phyloP scores from a whole-genome alignment of 1,140 invertebrate genomes.

The Zaprionus vittiger region DNA sequence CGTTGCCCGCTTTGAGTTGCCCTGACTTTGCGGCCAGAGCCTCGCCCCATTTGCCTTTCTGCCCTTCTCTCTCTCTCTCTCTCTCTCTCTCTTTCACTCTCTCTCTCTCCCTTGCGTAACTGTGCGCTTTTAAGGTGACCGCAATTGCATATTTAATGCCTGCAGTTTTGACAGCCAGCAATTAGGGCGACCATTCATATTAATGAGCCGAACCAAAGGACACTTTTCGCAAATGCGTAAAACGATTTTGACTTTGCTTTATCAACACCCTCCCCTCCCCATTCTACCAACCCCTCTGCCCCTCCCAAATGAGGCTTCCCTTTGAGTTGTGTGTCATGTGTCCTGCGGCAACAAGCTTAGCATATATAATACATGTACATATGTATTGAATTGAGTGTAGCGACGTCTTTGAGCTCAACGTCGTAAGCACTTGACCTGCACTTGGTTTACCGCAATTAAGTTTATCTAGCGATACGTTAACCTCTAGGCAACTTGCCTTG shows the following conservation, averaged over 20 bases:
- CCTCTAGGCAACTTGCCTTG: not conserved
- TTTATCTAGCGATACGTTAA: not conserved
- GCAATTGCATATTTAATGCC: slow-evolving; percentile 47
- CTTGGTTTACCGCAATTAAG: not conserved
- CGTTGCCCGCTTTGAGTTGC: slow-evolving; percentile 60
- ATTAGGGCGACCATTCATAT: slow-evolving; percentile 44
- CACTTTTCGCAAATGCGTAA: slow-evolving; percentile 27
- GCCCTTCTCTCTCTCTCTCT: not conserved
- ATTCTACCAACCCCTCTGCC: accelerated
- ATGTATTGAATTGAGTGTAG: not conserved
- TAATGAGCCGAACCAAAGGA: slow-evolving; percentile 40
- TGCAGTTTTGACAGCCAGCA: slow-evolving; percentile 44
- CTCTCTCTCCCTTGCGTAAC: not conserved
- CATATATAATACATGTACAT: not conserved
- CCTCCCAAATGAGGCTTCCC: not conserved
- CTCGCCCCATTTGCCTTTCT: not conserved
- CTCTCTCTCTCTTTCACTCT: too few species aligned
- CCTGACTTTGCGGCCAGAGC: slow-evolving; percentile 46
- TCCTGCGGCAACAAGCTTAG: not conserved
- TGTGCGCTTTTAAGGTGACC: slow-evolving; percentile 26
- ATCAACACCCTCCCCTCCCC: not conserved
- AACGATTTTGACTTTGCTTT: not conserved
- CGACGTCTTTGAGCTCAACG: not conserved
- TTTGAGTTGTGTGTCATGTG: not conserved
- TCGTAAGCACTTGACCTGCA: slow-evolving; percentile 6